Evolutionary conservation across 2,888 invertebrate species (phyloP).

Genomic region (Drosophila parthenogenetica): DNA sequence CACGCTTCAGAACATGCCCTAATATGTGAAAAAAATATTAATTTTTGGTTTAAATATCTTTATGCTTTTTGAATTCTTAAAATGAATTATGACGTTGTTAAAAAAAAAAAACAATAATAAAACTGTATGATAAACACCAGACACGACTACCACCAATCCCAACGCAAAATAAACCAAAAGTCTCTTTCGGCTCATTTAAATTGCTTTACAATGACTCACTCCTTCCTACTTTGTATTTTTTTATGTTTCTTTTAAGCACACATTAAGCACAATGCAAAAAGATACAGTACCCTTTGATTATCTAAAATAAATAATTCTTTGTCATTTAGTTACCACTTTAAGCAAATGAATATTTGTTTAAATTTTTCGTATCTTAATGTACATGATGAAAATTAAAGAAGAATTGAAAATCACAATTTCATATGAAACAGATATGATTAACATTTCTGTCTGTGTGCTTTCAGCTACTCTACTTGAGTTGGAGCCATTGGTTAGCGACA

Average conservation of each 20-base stretch:
- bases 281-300: constrained; percentile 36
- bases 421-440: constrained; percentile 76
- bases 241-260: constrained; percentile 56
- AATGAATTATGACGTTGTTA: constrained; percentile 32
- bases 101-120: constrained; percentile 45
- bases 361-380: constrained; percentile 63
- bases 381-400: constrained; percentile 61
- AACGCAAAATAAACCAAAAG: constrained; percentile 47
- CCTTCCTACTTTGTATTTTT: constrained; percentile 26
- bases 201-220: constrained; percentile 70
- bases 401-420: constrained; percentile 31
- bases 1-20: constrained; percentile 47
- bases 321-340: constrained; percentile 55
- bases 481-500: constrained; percentile 90
- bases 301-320: constrained; percentile 16
- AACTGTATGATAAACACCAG: constrained; percentile 29
- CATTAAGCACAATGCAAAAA: constrained; percentile 66
- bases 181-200: constrained; percentile 65
- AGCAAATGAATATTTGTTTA: constrained; percentile 49
- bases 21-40: constrained; percentile 19
- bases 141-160: constrained; percentile 43
- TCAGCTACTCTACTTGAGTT: constrained; percentile 87
- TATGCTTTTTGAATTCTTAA: constrained; percentile 3
- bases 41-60: constrained; percentile 22
- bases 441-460: constrained; percentile 79